Percentiles rank a stretch among this genome's conserved stretches.
Evolutionary conservation across 2,797 vertebrate species (phyloP).

Genomic region (Lagorchestes hirsutus): DNA sequence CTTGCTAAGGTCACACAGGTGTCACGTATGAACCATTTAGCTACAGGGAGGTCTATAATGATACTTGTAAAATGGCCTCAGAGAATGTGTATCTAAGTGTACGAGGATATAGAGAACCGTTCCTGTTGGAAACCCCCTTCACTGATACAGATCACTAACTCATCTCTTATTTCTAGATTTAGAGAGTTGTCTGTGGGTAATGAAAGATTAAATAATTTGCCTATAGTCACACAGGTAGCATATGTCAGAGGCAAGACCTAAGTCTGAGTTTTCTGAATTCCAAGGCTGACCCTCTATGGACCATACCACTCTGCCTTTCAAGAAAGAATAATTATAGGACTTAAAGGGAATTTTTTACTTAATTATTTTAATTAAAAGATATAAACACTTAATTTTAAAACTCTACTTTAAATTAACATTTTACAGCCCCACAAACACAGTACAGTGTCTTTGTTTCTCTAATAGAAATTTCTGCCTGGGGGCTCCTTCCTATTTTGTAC

Average conservation of each 20-base stretch:
- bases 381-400: neutral
- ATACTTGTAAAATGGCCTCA: neutral
- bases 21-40: neutral
- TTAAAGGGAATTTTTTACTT: neutral
- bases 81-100: neutral
- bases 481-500: neutral
- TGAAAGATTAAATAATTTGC: neutral
- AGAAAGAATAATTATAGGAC: neutral
- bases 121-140: neutral
- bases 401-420: neutral
- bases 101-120: neutral
- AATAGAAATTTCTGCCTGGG: neutral
- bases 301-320: neutral
- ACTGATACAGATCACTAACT: neutral
- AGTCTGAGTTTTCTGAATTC: neutral
- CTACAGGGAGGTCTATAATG: neutral
- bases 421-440: neutral
- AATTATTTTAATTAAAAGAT: neutral
- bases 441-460: neutral
- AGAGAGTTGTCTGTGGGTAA: neutral
- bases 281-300: neutral
- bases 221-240: neutral
- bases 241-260: neutral
- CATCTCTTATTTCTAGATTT: neutral
- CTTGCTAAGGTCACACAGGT: neutral